A percentile compares a stretch with the other conserved stretches of the same genome.
These are phyloP conservation scores for Stegostoma tigrinum DNA, from an alignment of 2,113 vertebrate species.

Conservation along the genomic window DNA sequence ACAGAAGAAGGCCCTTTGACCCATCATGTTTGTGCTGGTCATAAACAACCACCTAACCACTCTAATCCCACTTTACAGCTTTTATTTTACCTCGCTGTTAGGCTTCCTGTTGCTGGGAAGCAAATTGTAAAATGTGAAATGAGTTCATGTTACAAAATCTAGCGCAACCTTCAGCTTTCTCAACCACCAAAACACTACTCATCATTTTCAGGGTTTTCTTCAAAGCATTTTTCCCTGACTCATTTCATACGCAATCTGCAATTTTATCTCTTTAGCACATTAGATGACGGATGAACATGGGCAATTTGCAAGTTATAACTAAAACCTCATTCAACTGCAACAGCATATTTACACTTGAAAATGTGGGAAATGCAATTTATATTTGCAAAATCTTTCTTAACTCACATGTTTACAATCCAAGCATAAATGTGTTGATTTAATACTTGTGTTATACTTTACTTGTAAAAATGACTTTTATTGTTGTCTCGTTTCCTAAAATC, in stretches of 20 bases:
- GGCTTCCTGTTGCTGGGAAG: background rate
- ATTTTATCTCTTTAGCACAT: background rate
- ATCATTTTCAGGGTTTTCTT: background rate
- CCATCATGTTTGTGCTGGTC: no score
- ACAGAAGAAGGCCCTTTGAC: no score
- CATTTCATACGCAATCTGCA: background rate
- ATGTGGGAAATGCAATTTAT: background rate
- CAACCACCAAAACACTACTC: background rate
- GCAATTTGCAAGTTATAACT: constrained; percentile 8
- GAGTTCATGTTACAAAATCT: background rate
- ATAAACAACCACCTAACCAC: no score
- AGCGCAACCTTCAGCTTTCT: background rate
- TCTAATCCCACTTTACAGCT: no score
- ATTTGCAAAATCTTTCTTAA: background rate
- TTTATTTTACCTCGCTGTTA: no score
- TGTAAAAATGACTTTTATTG: background rate
- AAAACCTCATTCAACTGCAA: background rate
- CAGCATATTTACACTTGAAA: background rate
- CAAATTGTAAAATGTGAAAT: background rate
- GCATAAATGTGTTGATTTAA: background rate
- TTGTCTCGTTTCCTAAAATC: background rate
- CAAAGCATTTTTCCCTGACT: background rate
- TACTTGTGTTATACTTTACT: background rate
- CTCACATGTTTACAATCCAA: background rate
- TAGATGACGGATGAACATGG: background rate